Evolutionary conservation across 30 jellyfish, hydroid and myxozoan genomes (phyloP), one percentile per base, ranked within the genome.

Genomic region (Aurelia aurita): DNA sequence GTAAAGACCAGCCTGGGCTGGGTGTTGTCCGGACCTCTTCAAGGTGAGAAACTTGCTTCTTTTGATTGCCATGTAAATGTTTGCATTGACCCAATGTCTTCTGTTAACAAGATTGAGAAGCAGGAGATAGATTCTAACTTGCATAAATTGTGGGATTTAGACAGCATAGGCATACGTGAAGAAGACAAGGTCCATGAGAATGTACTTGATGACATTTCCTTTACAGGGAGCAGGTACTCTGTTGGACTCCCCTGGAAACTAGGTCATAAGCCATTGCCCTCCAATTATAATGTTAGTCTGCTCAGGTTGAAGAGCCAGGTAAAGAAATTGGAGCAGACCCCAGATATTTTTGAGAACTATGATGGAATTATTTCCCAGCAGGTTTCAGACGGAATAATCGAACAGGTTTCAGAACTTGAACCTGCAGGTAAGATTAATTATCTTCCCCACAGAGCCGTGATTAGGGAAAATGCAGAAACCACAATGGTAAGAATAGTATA

Each of bases 241-340:
- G 88, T 77, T 22, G 88, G 82, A n/a, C 88, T 57, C 20, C 88
- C 82, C 59, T 77, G 88, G 78, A 77, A 77, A 46, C 21, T 61
- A 32, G 88, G 79, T 26, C 88, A 77, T 58, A 57, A 53, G 80
- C 88, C 81, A n/a, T 46, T 77, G 80, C 88, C 82, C 14, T 28
- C 81, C 16, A 77, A 77, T 77, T 57, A 23, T 39, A 77, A 54
- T 77, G 32, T 1, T 54, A 54, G 88, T 57, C 29, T 54, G 0
- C 1, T 10, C 68, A 62, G 88, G 15, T 74, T 77, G 81, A 77
- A 1, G 65, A 20, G 80, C 34, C 88, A 77, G 80, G 80, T 77
- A 9, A 77, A 77, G 88, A 57, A 77, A 77, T 62, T 77, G 27
- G 64, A 58, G 80, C 27, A 46, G 18, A 77, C 31, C 29, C 82